Percentiles rank a stretch among this genome's conserved stretches.
Conservation (phyloP, 2,113 vertebrate species). For the Macquaria ambigua region DNA sequence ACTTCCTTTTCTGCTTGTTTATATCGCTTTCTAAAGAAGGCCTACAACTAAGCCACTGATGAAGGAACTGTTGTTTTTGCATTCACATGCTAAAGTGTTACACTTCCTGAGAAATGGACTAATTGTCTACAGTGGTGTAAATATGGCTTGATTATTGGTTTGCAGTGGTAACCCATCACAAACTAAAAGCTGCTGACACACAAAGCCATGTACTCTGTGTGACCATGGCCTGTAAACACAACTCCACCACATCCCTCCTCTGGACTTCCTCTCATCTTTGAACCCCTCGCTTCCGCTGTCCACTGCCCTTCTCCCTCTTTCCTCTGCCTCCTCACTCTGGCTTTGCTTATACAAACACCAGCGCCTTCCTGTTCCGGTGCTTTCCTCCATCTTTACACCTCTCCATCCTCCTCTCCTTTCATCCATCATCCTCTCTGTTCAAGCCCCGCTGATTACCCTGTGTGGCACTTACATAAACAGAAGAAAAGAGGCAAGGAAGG, state of each 20-base stretch:
- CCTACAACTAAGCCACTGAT: background rate
- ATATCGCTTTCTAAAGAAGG: conserved; percentile 10
- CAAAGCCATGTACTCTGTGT: conserved; percentile 53
- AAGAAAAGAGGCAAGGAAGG: conserved; percentile 55
- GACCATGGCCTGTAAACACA: conserved; percentile 66
- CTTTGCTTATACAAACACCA: conserved; percentile 52
- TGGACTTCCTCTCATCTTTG: conserved; percentile 57
- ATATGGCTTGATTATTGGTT: conserved; percentile 60
- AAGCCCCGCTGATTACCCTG: conserved; percentile 51
- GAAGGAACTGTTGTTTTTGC: conserved; percentile 17
- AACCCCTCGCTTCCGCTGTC: conserved; percentile 43
- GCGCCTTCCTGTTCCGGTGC: conserved; percentile 33
- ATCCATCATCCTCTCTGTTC: conserved; percentile 46
- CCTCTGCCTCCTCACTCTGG: conserved; percentile 35
- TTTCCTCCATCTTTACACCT: conserved; percentile 42
- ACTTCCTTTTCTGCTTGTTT: conserved; percentile 42
- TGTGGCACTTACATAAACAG: conserved; percentile 65
- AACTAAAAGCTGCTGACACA: conserved; percentile 53
- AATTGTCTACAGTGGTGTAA: conserved; percentile 52
- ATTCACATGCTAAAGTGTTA: conserved; percentile 13
- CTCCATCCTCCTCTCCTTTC: conserved; percentile 43
- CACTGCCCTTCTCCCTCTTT: conserved; percentile 7
- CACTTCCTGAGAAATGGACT: conserved; percentile 58
- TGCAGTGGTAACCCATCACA: conserved; percentile 52
- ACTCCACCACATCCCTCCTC: conserved; percentile 72